Base-by-base conservation (phyloP, 2,888 invertebrate species). In the Brachypterus glaber region DNA sequence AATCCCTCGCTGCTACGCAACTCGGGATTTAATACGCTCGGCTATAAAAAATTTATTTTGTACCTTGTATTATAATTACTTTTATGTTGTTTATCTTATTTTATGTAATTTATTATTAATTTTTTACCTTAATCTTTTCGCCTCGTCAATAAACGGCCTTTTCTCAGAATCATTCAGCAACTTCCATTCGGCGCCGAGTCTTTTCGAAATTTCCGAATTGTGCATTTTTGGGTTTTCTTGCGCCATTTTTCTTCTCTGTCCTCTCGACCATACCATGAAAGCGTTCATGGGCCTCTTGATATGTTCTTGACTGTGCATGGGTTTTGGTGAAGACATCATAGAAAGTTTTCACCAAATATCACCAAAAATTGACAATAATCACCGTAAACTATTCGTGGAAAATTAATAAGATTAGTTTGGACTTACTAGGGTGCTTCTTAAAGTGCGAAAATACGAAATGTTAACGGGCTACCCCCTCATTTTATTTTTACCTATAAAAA, bases 171-270 rank as follows among this genome's bases (percentile, higher is more conserved):
- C 90, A 24, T 81, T 82, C 39, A 90, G 72, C 52, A 87, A 69
- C 61, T 90, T 90, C 90, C 90, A 90, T 63, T 90, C 89, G 0
- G 86, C 86, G 0, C 84, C 84, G 21, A 91, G 72, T 46, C 89
- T 67, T 63, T 90, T 90, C 39, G 84, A 85, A 50, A 90, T 90
- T 66, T 90, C 90, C 0, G 87, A 88, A 61, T 90, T 90, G 69
- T 90, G 90, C 89, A 90, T 90, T 66, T 90, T 90, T 1, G 90
- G 90, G 62, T 90, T 89, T 54, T 91, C 90, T 60, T 89, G 89
- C 1, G 90, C 90, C 84, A 91, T 91, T 68, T 90, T 90, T 49
- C 89, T 69, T 41, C 90, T 65, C 63, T 90, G 89, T 4, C 87
- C 88, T 18, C 90, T 68, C 2, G 88, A 88, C 90, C 90, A 91